A percentile compares a stretch with the other conserved stretches of the same genome.
Conservation (phyloP, 1,140 invertebrate species). For the Pygmarrhopalites habei region DNA sequence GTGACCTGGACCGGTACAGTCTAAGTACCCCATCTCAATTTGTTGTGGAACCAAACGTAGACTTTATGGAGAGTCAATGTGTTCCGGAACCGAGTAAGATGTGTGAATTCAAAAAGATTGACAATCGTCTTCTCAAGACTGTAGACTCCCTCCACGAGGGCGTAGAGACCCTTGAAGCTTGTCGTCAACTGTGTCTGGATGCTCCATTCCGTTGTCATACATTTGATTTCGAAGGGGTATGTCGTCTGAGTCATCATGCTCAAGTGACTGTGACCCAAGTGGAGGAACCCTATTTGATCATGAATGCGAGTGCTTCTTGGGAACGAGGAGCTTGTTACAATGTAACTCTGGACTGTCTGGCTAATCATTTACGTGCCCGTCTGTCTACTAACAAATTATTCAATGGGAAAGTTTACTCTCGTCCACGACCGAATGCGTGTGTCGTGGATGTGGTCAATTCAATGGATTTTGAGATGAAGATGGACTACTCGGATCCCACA, state of each 20-base stretch:
- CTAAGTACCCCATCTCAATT: constrained; percentile 40
- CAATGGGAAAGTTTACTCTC: constrained; percentile 51
- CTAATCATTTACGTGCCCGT: constrained; percentile 48
- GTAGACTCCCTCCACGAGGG: constrained; percentile 49
- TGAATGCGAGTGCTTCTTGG: constrained; percentile 47
- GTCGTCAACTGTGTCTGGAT: constrained; percentile 47
- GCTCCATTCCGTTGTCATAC: constrained; percentile 49
- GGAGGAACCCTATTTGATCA: constrained; percentile 48
- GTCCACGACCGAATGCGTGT: constrained; percentile 48
- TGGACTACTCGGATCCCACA: constrained; percentile 46
- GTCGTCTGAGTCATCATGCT: constrained; percentile 50
- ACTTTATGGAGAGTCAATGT: constrained; percentile 50
- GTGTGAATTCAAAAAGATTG: constrained; percentile 49
- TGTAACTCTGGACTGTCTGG: constrained; percentile 48
- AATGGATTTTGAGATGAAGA: constrained; percentile 45
- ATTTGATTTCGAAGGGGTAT: constrained; percentile 51
- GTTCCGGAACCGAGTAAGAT: constrained; percentile 48
- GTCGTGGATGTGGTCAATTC: constrained; percentile 46
- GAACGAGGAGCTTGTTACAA: constrained; percentile 52
- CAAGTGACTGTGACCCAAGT: constrained; percentile 46
- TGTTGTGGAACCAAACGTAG: constrained; percentile 29
- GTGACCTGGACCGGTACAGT: constrained; percentile 49
- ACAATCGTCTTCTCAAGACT: constrained; percentile 48
- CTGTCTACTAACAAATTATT: constrained; percentile 51
- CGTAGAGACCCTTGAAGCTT: constrained; percentile 46